phyloP scores from a whole-genome alignment of 2,113 vertebrate species.

The Neolamprologus sp. region DNA sequence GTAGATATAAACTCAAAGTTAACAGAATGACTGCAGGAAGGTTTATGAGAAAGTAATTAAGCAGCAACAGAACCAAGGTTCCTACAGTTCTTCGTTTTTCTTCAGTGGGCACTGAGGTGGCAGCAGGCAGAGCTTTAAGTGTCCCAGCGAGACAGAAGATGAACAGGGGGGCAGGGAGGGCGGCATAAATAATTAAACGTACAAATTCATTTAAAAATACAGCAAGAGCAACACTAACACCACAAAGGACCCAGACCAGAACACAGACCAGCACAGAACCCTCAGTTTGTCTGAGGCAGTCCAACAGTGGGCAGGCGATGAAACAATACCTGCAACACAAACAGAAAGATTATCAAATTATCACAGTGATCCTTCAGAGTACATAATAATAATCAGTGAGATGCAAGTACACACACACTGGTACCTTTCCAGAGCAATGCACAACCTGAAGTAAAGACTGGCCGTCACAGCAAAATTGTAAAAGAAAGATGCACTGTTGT shows the following conservation, averaged over 20 bases:
- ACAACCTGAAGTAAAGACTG: background rate
- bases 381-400: too few species aligned
- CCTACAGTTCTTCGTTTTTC: background rate
- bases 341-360: rapidly evolving
- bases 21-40: rapidly evolving
- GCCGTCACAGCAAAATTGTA: rapidly evolving
- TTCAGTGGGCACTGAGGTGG: background rate
- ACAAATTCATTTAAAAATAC: rapidly evolving
- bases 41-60: background rate
- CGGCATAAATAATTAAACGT: background rate
- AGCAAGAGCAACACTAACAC: background rate
- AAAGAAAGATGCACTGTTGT: background rate
- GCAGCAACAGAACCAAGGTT: background rate
- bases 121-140: background rate
- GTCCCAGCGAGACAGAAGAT: background rate
- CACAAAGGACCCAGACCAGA: background rate
- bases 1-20: too few species aligned
- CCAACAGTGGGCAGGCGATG: background rate
- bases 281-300: rapidly evolving
- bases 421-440: background rate
- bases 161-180: background rate
- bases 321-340: background rate
- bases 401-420: rapidly evolving
- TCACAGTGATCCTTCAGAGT: too few species aligned
- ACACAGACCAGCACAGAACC: background rate